Conservation (phyloP, 2,797 vertebrate species). For the Menidia menidia region DNA sequence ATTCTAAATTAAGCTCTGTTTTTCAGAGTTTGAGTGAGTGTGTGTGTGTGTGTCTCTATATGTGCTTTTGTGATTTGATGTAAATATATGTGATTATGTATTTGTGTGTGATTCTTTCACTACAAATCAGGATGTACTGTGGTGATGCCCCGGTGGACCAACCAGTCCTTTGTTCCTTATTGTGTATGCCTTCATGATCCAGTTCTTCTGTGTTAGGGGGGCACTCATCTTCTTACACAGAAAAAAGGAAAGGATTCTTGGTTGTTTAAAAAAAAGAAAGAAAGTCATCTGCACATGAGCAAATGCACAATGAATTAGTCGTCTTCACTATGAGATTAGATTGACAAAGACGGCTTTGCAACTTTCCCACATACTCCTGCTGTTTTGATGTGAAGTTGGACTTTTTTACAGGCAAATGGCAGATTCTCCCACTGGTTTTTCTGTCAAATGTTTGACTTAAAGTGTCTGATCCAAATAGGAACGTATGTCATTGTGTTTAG, state of each 20-base stretch:
- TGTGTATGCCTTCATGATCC: constrained; percentile 56
- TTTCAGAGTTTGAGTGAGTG: constrained; percentile 4
- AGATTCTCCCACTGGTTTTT: constrained; percentile 23
- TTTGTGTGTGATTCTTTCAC: constrained; percentile 14
- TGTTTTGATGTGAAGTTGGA: constrained; percentile 58
- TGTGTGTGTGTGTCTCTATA: background rate
- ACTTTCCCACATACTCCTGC: constrained; percentile 35
- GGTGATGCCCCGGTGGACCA: constrained; percentile 45
- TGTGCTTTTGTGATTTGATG: constrained; percentile 19
- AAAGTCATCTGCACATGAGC: constrained; percentile 29
- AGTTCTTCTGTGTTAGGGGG: constrained; percentile 28
- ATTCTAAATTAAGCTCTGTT: constrained; percentile 54
- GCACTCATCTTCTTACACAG: constrained; percentile 19
- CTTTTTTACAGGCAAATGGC: constrained; percentile 57
- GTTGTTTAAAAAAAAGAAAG: constrained; percentile 34
- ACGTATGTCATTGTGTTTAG: constrained; percentile 12
- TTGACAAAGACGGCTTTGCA: constrained; percentile 50
- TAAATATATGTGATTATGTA: constrained; percentile 1
- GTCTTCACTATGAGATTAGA: constrained; percentile 47
- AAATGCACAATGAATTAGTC: constrained; percentile 62
- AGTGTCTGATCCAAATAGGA: constrained; percentile 1
- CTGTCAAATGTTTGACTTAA: constrained; percentile 6
- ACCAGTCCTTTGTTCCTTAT: constrained; percentile 47
- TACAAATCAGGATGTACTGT: constrained; percentile 41
- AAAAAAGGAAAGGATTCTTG: constrained; percentile 40